phyloP scores from a whole-genome alignment of 2,797 vertebrate genomes.

The Agapornis canus region DNA sequence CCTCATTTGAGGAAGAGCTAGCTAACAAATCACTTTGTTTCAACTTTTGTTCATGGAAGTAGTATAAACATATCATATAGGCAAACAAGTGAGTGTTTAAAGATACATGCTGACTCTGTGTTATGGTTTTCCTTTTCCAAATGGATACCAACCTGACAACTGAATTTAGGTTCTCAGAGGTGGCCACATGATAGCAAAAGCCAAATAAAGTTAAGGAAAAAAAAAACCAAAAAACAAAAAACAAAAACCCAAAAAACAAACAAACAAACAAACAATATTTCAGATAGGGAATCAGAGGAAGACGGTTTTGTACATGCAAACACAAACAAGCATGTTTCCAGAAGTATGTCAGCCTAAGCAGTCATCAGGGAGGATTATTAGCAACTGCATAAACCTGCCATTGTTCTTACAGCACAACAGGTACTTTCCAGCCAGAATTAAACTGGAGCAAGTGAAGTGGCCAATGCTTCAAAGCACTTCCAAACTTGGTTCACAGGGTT shows the following conservation, averaged over 20 bases:
- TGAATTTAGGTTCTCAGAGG: background rate
- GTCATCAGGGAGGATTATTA: background rate
- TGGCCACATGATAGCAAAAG: background rate
- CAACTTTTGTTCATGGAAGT: background rate
- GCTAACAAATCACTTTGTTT: background rate
- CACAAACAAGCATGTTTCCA: background rate
- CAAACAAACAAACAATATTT: background rate
- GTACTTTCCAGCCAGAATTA: background rate
- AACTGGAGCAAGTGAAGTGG: background rate
- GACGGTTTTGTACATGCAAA: background rate
- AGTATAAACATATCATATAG: background rate
- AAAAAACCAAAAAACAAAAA: too few species aligned
- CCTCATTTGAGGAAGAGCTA: background rate
- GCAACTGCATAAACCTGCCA: background rate
- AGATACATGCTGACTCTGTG: background rate
- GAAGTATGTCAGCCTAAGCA: background rate
- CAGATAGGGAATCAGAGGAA: background rate
- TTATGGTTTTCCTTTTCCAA: background rate
- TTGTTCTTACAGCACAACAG: background rate
- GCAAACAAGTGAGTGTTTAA: background rate
- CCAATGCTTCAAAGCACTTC: background rate
- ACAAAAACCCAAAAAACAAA: too few species aligned
- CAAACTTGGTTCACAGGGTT: background rate
- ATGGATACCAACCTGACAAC: background rate
- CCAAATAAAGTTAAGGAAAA: background rate